Conservation (phyloP, 2,797 vertebrate species). For the Benthosema pterotum region DNA sequence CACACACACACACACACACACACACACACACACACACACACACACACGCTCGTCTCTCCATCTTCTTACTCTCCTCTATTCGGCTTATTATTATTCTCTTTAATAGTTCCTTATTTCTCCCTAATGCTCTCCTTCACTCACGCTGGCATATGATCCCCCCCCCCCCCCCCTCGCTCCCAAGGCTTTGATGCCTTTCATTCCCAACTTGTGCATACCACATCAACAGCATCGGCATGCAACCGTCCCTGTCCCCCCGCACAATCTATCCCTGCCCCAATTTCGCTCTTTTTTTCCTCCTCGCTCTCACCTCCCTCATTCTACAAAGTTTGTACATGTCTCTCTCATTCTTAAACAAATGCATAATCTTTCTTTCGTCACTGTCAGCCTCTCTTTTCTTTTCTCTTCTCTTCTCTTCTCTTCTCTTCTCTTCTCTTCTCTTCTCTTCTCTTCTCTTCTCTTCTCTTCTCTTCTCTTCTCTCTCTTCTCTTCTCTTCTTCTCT, state of each 20-base stretch:
- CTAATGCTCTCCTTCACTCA: conserved; percentile 7
- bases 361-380: too few relatives aligned
- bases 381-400: too few relatives aligned
- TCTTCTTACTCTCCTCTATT: not conserved
- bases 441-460: not conserved
- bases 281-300: not conserved
- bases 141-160: conserved; percentile 24
- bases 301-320: too few relatives aligned
- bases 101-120: conserved; percentile 3
- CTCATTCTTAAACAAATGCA: too few relatives aligned
- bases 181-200: conserved; percentile 54
- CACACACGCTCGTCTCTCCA: conserved; percentile 16
- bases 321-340: too few relatives aligned
- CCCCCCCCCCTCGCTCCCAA: not conserved
- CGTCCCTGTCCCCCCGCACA: conserved; percentile 11
- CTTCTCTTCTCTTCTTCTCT: too few relatives aligned
- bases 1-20: not conserved
- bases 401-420: not conserved
- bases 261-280: conserved; percentile 1
- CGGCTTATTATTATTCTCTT: not conserved
- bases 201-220: conserved; percentile 49
- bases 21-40: not conserved
- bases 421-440: not conserved
- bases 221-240: conserved; percentile 45
- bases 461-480: conserved; percentile 2